Conservation (phyloP, 2,797 vertebrate genomes). For the Arctocebus calabarensis region DNA sequence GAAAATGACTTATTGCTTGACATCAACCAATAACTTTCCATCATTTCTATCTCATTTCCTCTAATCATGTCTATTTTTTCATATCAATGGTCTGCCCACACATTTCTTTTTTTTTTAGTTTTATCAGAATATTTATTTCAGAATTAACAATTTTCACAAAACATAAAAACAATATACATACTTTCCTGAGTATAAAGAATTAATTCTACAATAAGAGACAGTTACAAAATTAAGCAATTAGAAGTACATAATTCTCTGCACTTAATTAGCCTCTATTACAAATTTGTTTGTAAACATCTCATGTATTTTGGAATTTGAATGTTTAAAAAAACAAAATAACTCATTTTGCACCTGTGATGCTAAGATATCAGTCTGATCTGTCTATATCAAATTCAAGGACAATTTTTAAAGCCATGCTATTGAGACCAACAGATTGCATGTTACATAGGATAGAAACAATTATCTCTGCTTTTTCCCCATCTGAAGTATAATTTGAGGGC, state of each 20-base stretch:
- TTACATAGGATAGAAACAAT: conserved; percentile 95
- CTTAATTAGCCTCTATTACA: conserved; percentile 68
- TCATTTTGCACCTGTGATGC: conserved; percentile 42
- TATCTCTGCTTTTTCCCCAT: not conserved
- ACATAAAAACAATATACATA: conserved; percentile 74
- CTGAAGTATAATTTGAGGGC: not conserved
- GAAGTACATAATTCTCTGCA: conserved; percentile 70
- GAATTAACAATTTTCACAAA: conserved; percentile 76
- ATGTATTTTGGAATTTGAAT: conserved; percentile 49
- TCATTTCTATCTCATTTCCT: not conserved
- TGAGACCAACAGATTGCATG: conserved; percentile 96
- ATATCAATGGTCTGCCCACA: not conserved
- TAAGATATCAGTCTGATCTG: conserved; percentile 66
- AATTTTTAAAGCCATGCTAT: conserved; percentile 94
- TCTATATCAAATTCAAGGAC: conserved; percentile 96
- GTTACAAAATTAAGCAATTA: conserved; percentile 78
- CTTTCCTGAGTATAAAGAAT: conserved; percentile 85
- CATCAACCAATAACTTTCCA: not conserved
- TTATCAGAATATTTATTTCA: conserved; percentile 78
- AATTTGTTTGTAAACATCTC: conserved; percentile 52
- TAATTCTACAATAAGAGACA: conserved; percentile 66
- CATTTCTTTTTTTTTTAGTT: not conserved
- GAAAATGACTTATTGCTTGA: not conserved
- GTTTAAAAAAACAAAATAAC: conserved; percentile 22
- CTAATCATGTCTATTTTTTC: not conserved